These are phyloP conservation scores for Hemibagrus wyckioides DNA, from an alignment of 2,113 vertebrate species.

Conservation along the genomic window DNA sequence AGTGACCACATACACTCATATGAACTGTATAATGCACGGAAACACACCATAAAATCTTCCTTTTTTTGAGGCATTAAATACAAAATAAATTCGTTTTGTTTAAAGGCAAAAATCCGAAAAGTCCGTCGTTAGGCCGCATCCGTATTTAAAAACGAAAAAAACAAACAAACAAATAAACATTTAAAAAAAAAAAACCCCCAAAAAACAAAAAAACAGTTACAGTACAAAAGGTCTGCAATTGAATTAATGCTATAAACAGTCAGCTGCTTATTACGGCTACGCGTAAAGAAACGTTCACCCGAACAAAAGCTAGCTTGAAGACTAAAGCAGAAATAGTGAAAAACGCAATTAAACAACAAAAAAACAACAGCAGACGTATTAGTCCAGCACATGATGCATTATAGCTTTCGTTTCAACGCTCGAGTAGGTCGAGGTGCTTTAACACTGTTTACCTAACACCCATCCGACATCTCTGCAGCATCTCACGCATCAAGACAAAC, in stretches of 20 bases:
- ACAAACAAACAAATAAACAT: neutral
- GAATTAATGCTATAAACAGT: slow-evolving; percentile 35
- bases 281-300: slow-evolving; percentile 8
- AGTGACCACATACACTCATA: slow-evolving; percentile 32
- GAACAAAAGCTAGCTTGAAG: neutral
- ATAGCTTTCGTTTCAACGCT: neutral
- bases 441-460: slow-evolving; percentile 11
- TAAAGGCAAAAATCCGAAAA: slow-evolving; percentile 27
- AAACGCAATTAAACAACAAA: neutral
- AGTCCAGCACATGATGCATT: neutral
- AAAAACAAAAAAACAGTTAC: neutral
- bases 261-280: slow-evolving; percentile 21
- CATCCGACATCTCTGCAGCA: slow-evolving; percentile 1
- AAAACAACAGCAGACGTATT: neutral
- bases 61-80: slow-evolving; percentile 38
- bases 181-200: neutral
- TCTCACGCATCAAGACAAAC: neutral
- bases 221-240: slow-evolving; percentile 20
- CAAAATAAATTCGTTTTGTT: slow-evolving; percentile 39
- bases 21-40: slow-evolving; percentile 26
- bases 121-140: neutral
- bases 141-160: neutral
- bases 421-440: neutral
- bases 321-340: slow-evolving; percentile 19
- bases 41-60: slow-evolving; percentile 7